A percentile compares a stretch with the other conserved stretches of the same genome.
phyloP scores from a whole-genome alignment of 2,113 vertebrate genomes.

The Cinclus cinclus region DNA sequence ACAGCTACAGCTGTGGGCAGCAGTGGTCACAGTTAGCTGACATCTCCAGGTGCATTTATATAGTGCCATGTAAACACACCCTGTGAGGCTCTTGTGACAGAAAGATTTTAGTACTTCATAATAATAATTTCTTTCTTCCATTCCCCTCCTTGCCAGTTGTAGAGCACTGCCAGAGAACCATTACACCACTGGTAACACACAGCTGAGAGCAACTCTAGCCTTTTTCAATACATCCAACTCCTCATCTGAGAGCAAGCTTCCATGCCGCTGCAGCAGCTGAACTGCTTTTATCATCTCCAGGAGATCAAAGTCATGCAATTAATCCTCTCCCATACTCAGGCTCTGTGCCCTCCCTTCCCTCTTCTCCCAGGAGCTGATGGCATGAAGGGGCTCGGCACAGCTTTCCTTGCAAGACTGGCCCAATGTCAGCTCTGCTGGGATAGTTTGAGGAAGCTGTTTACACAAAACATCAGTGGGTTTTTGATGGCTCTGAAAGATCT shows the following conservation, averaged over 20 bases:
- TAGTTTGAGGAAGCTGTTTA: conserved; percentile 65
- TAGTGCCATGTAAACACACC: background rate
- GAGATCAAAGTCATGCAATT: conserved; percentile 57
- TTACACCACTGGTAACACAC: accelerated
- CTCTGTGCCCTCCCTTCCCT: conserved; percentile 18
- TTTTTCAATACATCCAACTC: background rate
- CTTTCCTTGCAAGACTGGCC: conserved; percentile 46
- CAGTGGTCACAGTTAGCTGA: background rate
- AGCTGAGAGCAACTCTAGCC: background rate
- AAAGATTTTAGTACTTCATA: background rate
- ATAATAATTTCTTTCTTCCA: background rate
- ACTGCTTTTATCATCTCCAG: conserved; percentile 26
- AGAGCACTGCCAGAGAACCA: background rate
- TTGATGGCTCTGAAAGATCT: conserved; percentile 67
- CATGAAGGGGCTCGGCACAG: background rate
- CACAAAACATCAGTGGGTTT: conserved; percentile 63
- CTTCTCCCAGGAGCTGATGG: conserved; percentile 23
- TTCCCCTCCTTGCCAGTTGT: background rate
- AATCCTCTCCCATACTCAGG: conserved; percentile 8
- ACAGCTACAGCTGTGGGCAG: background rate
- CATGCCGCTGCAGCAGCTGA: background rate
- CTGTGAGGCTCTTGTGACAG: background rate
- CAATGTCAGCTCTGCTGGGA: conserved; percentile 42
- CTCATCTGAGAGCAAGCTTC: background rate
- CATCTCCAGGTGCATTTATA: background rate